Evolutionary conservation across 2,888 invertebrate species (phyloP).

Genomic region (Apomyelois bistriatella): DNA sequence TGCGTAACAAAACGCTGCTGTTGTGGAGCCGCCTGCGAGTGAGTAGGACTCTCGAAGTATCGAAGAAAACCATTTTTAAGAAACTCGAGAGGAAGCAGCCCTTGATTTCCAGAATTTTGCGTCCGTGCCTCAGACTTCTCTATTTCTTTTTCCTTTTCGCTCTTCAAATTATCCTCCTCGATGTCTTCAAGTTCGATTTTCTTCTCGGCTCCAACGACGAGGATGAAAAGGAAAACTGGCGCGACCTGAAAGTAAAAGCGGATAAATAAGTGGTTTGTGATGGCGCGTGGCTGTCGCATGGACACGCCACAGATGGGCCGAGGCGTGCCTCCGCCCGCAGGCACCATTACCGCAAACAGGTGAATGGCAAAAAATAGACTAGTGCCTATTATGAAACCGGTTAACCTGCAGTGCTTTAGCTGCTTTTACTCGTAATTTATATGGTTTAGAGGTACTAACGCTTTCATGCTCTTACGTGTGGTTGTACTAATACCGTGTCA

Average conservation of each 20-base stretch:
- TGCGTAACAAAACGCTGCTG: slow-evolving; percentile 61
- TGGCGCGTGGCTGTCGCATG: slow-evolving; percentile 29
- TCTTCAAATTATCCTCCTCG: slow-evolving; percentile 84
- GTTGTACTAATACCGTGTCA: slow-evolving; percentile 27
- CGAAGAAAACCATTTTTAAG: slow-evolving; percentile 54
- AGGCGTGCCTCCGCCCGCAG: slow-evolving; percentile 37
- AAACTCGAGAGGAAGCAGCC: slow-evolving; percentile 47
- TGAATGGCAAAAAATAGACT: slow-evolving; percentile 71
- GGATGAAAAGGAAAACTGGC: slow-evolving; percentile 47
- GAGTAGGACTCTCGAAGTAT: slow-evolving; percentile 48
- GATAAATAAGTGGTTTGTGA: slow-evolving; percentile 35
- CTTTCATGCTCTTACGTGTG: slow-evolving; percentile 48
- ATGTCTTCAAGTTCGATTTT: slow-evolving; percentile 87
- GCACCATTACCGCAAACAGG: slow-evolving; percentile 50
- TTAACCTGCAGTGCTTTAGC: slow-evolving; percentile 50
- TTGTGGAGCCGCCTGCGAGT: slow-evolving; percentile 31
- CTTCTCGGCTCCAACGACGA: slow-evolving; percentile 72
- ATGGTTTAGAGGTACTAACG: slow-evolving; percentile 53
- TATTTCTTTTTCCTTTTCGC: slow-evolving; percentile 68
- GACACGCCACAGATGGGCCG: slow-evolving; percentile 38
- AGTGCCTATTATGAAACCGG: slow-evolving; percentile 66
- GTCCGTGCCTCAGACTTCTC: slow-evolving; percentile 43
- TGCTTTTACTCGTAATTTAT: slow-evolving; percentile 72
- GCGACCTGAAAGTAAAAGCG: slow-evolving; percentile 70
- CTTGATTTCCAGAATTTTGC: slow-evolving; percentile 30